Base-by-base conservation (phyloP, 2,797 vertebrate genomes). In the Macropus fuliginosus region DNA sequence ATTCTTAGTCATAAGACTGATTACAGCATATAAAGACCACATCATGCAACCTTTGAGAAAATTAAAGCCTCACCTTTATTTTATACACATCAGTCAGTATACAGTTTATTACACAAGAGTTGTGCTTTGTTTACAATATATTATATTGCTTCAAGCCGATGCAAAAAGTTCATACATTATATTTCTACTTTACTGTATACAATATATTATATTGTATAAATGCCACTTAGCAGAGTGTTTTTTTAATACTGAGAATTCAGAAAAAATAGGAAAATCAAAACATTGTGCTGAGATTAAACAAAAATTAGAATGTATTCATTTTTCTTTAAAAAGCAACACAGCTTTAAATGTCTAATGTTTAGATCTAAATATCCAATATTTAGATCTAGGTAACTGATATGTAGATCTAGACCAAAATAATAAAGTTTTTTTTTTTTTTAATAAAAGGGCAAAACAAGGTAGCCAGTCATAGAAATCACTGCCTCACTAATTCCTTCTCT, bases 121-220 rank as follows among this genome's bases (percentile, higher is more conserved):
- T 97, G 96, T 98, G 97, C 98, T 98, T 97, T 97, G 98, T 98
- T 98, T 98, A 98, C 97, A 98, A 99, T 99, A 99, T 99, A 99
- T 99, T 99, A 99, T 98, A 98, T 98, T 98, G 98, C 96, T 98
- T 98, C 98, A 98, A 98, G 98, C 98, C 90, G 92, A 98, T 98
- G 97, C 97, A 98, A 98, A 98, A 97, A 98, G 95, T 98, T 97
- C 97, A 97, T 98, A 98, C 97, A 89, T 98, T 98, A 98, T 95
- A 98, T 92, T 94, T 98, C 95, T 98, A 98, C 96, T 98, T 98
- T 96, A 97, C 93, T 98, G 97, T 98, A 98, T 98, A 98, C 98
- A 98, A 98, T 98, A 98, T 98, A 98, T 99, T 99, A 99, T 81
- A 97, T 97, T 90, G 97, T 98, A 98, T 98, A 98, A 98, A 98